Percentiles rank a stretch among this genome's conserved stretches.
Conservation (phyloP, 92 coral and sea anemone genomes). For the Bergia sp. region DNA sequence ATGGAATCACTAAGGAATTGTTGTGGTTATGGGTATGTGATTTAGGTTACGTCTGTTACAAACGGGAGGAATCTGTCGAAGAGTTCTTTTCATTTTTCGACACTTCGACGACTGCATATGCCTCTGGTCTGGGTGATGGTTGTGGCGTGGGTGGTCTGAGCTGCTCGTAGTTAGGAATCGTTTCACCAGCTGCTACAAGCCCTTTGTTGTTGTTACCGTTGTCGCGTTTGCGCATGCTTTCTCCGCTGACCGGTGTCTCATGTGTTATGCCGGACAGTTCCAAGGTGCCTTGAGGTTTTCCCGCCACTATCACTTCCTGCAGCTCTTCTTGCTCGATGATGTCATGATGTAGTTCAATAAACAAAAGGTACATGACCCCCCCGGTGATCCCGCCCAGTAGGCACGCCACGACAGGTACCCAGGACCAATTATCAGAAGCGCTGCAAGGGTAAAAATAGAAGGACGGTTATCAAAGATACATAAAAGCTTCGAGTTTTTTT, state of each 20-base stretch:
- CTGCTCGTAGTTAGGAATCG: background rate
- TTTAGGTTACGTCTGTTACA: background rate
- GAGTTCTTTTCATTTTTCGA: background rate
- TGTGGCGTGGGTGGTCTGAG: constrained; percentile 24
- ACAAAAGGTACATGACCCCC: constrained; percentile 59
- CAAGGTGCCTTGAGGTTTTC: background rate
- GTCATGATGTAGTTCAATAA: constrained; percentile 70
- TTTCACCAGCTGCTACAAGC: background rate
- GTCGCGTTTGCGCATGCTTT: constrained; percentile 1
- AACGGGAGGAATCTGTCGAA: background rate
- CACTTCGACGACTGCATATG: constrained; percentile 6
- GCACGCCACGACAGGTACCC: constrained; percentile 79
- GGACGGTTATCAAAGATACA: background rate
- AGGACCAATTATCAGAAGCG: constrained; percentile 65
- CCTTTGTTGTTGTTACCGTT: background rate
- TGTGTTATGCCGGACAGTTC: background rate
- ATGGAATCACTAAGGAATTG: background rate
- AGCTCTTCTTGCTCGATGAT: constrained; percentile 25
- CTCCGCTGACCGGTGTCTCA: constrained; percentile 8
- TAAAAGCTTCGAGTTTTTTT: background rate
- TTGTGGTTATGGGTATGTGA: background rate
- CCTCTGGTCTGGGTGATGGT: constrained; percentile 9
- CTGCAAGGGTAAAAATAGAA: constrained; percentile 42
- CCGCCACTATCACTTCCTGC: constrained; percentile 36
- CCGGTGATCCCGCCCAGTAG: constrained; percentile 73